Evolutionary conservation across 1,140 invertebrate genomes (phyloP), one percentile per base, ranked within the genome.

Genomic region (Condylostylus longicornis): DNA sequence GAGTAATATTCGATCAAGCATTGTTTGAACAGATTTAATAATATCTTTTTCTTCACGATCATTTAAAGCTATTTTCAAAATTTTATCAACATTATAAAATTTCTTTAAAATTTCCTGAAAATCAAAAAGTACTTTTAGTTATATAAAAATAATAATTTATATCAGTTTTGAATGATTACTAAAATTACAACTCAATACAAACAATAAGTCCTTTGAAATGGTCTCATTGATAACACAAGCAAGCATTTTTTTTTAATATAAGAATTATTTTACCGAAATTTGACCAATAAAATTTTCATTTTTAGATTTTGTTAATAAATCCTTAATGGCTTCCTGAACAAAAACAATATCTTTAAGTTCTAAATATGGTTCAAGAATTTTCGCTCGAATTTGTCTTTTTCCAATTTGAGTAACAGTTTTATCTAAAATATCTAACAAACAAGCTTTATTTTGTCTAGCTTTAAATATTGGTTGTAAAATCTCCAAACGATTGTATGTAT

Each of bases 281-380:
- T n/a, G n/a, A n/a, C n/a, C n/a, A n/a, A n/a, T n/a, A n/a, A n/a
- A n/a, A n/a, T n/a, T n/a, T n/a, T n/a, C n/a, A n/a, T n/a, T n/a
- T n/a, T n/a, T n/a, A n/a, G n/a, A n/a, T n/a, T n/a, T n/a, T n/a
- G n/a, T n/a, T n/a, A n/a, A n/a, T n/a, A n/a, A n/a, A 8, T 25
- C 23, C n/a, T 25, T 25, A 25, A 25, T n/a, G 7, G 23, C 23
- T 25, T 25, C 68, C 30, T 81, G 68, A 29, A 85, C 65, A 4
- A 70, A 61, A 40, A 69, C 60, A 35, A 91, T 86, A 1, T 75
- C 65, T 6, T 67, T 47, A 40, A 67, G 44, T 40, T 79, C 69
- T 52, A 67, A 75, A 5, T 75, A 70, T 1, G 86, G 86, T 54
- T 91, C 84, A n/a, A 93, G 62, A 39, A 93, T 77, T 18, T 74